A percentile compares a stretch with the other conserved stretches of the same genome.
phyloP scores from a whole-genome alignment of 1,140 invertebrate species.

The Zelostemma sp. region DNA sequence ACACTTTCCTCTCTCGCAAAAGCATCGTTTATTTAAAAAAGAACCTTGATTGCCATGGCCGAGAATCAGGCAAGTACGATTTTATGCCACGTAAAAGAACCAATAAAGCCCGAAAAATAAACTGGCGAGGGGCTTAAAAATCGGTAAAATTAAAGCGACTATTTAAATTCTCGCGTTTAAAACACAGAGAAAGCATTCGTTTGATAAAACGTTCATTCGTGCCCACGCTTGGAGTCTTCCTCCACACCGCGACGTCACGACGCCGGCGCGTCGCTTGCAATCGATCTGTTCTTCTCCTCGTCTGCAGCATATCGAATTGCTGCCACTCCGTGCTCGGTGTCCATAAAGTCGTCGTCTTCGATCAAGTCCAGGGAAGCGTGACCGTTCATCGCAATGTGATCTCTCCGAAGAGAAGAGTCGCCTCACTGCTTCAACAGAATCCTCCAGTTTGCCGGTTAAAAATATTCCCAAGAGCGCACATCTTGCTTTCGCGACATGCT shows the following conservation, averaged over 20 bases:
- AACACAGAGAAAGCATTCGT: too few species aligned
- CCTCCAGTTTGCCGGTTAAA: too few species aligned
- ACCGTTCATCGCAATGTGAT: conserved; percentile 33
- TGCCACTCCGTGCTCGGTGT: conserved; percentile 28
- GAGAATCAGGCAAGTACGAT: too few species aligned
- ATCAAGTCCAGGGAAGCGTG: conserved; percentile 15
- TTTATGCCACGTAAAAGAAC: too few species aligned
- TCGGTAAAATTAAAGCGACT: too few species aligned
- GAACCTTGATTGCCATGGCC: too few species aligned
- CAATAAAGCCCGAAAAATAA: too few species aligned
- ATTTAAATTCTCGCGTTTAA: too few species aligned
- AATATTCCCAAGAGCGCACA: too few species aligned
- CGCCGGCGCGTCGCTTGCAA: conserved; percentile 61
- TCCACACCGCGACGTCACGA: conserved; percentile 49
- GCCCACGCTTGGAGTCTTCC: neutral
- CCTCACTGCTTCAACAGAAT: neutral
- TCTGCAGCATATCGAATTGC: conserved; percentile 31
- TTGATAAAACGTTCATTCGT: neutral
- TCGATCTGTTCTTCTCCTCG: conserved; percentile 55
- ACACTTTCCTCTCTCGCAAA: neutral
- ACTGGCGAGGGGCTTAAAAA: too few species aligned
- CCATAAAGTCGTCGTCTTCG: conserved; percentile 11
- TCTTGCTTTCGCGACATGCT: too few species aligned
- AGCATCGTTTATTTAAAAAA: neutral
- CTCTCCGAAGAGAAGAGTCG: neutral